A percentile compares a stretch with the other conserved stretches of the same genome.
Evolutionary conservation across 2,113 vertebrate genomes (phyloP).

Genomic region (Vicugna pacos): DNA sequence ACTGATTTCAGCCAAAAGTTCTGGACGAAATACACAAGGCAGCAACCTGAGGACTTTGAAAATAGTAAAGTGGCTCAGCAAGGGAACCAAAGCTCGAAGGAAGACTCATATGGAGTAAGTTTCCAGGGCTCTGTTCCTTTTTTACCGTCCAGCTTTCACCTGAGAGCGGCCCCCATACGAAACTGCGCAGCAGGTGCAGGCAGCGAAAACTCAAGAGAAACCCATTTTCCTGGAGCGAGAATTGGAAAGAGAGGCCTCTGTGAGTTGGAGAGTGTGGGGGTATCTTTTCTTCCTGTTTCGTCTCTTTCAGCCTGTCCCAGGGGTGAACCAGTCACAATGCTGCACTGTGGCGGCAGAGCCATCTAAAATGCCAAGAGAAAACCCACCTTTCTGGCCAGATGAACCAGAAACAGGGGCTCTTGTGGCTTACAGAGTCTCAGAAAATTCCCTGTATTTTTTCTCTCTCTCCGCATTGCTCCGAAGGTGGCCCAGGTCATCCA

Average conservation of each 20-base stretch:
- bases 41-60: background rate
- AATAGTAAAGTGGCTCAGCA: background rate
- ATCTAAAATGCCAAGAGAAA: background rate
- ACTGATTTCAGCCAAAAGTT: background rate
- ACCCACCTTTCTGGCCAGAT: background rate
- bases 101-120: background rate
- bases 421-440: background rate
- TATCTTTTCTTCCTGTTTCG: background rate
- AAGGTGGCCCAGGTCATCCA: background rate
- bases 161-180: accelerated
- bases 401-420: background rate
- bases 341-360: background rate
- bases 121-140: background rate
- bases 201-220: background rate
- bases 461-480: background rate
- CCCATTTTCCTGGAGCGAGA: background rate
- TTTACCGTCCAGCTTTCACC: background rate
- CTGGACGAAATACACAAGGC: background rate
- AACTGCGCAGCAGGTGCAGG: background rate
- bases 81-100: background rate
- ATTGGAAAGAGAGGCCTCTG: background rate
- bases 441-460: background rate
- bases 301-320: background rate
- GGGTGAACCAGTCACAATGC: background rate
- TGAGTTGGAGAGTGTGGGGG: background rate